Evolutionary conservation across 2,113 vertebrate genomes (phyloP), one percentile per base, ranked within the genome.

Genomic region (Notiomystis cincta): DNA sequence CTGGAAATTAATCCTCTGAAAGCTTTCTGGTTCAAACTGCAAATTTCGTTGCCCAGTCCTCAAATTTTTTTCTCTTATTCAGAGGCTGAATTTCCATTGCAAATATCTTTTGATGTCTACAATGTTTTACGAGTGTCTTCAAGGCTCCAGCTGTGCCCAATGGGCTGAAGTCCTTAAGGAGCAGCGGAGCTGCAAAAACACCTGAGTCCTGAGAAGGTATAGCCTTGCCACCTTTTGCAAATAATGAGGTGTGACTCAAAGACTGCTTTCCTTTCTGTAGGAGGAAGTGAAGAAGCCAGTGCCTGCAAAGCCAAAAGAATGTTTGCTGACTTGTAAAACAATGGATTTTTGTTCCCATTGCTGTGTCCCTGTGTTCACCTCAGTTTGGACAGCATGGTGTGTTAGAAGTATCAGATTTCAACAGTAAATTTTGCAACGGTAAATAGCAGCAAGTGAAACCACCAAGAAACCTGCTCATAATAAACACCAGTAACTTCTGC

Each of bases 241-340:
- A 96, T 87, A 90, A 71, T 93, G 80, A 95, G 87, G 84, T 75
- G 92, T 79, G 95, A 65, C 95, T 94, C 88, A n/a, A 48, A 87
- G 44, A 40, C 69, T 91, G 67, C 81, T 61, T 75, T 78, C 89
- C 79, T 42, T 54, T 71, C 58, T 82, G 27, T 35, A 67, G 54
- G 51, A 89, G 80, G 82, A 97, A 95, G 75, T 77, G 76, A 87
- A 91, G 90, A 47, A 87, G 71, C 79, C 15, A 19, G 80, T 84
- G 69, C 78, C 96, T 95, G 90, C 66, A 65, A 90, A 96, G 97
- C 71, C 86, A 92, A 92, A 96, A 96, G 91, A 95, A 82, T 51
- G 82, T 92, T 94, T 95, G 62, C 94, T 73, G 95, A 94, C 90
- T 35, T 77, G 77, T 97, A 93, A 97, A 97, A 96, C 93, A 93